phyloP scores from a whole-genome alignment of 2,797 vertebrate species.

The Sparidentex hasta region DNA sequence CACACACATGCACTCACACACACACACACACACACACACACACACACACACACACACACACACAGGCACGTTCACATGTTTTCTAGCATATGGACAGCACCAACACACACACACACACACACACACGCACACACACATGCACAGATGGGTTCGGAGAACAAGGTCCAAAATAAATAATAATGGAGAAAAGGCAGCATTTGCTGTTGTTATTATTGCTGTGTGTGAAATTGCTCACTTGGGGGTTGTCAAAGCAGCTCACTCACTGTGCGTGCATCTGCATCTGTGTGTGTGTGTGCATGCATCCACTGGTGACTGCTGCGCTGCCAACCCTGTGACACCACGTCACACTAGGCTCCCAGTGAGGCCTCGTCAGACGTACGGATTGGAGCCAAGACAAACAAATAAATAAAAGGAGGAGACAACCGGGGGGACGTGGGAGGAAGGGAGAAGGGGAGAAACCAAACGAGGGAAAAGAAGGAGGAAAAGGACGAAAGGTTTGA shows the following conservation, averaged over 20 bases:
- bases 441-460: conserved; percentile 12
- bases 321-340: conserved; percentile 52
- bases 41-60: conserved; percentile 8
- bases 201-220: conserved; percentile 78
- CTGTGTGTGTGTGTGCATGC: conserved; percentile 34
- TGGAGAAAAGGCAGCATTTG: conserved; percentile 63
- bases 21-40: background rate
- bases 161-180: conserved; percentile 71
- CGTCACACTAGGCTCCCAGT: conserved; percentile 46
- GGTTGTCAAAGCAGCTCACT: conserved; percentile 72
- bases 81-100: conserved; percentile 23
- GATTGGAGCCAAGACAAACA: conserved; percentile 57
- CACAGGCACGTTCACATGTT: conserved; percentile 15
- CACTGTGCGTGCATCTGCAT: conserved; percentile 35
- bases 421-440: conserved; percentile 2
- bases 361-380: conserved; percentile 51
- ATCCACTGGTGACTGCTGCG: conserved; percentile 78
- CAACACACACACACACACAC: conserved; percentile 31
- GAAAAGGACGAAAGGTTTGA: conserved; percentile 34
- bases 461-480: conserved; percentile 14
- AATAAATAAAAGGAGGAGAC: conserved; percentile 25
- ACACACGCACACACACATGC: conserved; percentile 10
- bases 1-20: conserved; percentile 21
- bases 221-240: conserved; percentile 75
- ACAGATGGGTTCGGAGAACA: conserved; percentile 37